phyloP scores from a whole-genome alignment of 2,888 invertebrate species.

The Piscicola geometra region DNA sequence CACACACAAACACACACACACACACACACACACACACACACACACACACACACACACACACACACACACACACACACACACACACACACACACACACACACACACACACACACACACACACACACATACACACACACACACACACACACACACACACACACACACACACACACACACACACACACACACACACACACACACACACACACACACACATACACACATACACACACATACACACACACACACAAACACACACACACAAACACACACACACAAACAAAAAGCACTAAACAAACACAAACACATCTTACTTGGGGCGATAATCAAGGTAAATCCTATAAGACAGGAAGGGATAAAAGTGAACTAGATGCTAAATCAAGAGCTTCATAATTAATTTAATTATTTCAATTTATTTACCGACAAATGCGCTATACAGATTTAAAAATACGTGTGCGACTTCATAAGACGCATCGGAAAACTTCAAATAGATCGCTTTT shows the following conservation, averaged over 20 bases:
- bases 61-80: slow-evolving; percentile 23
- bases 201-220: slow-evolving; percentile 12
- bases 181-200: slow-evolving; percentile 35
- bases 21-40: slow-evolving; percentile 20
- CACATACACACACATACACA: slow-evolving; percentile 16
- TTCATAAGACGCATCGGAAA: no score
- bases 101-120: slow-evolving; percentile 65
- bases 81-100: slow-evolving; percentile 21
- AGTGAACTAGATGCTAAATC: neutral
- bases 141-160: slow-evolving; percentile 23
- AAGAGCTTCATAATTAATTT: no score
- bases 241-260: neutral
- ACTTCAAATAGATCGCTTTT: no score
- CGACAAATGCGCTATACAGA: no score
- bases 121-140: slow-evolving; percentile 58
- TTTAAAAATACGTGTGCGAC: no score
- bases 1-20: neutral
- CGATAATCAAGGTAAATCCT: no score
- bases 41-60: slow-evolving; percentile 26
- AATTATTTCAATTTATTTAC: neutral
- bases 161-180: slow-evolving; percentile 34
- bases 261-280: neutral
- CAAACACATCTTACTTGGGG: no score
- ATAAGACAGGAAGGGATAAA: no score
- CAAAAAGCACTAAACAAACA: neutral